These are phyloP conservation scores for Terrapene triunguis DNA, from an alignment of 2,113 vertebrate genomes.

Conservation along the genomic window DNA sequence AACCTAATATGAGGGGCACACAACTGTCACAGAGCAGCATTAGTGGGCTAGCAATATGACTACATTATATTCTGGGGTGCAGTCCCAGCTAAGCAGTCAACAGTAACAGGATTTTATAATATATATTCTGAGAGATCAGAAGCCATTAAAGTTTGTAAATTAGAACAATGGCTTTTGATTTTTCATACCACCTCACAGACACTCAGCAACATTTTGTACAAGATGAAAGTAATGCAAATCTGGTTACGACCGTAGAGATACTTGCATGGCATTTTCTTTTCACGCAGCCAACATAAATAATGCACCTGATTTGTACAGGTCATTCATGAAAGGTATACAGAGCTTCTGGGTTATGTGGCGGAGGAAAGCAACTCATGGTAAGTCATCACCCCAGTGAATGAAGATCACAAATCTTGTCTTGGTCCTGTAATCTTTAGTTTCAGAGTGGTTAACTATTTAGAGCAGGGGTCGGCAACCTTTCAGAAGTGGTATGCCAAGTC, in stretches of 20 bases:
- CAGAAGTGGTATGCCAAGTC: too few relatives aligned
- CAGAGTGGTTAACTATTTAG: background rate
- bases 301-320: conserved; percentile 20
- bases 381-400: background rate
- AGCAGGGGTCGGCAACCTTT: background rate
- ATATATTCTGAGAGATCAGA: background rate
- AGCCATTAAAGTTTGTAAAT: background rate
- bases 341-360: background rate
- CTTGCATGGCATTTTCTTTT: background rate
- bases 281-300: conserved; percentile 20
- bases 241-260: background rate
- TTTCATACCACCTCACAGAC: background rate
- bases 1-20: background rate
- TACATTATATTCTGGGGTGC: background rate
- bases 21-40: background rate
- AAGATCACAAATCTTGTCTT: background rate
- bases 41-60: background rate
- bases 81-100: background rate
- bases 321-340: background rate
- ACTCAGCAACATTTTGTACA: background rate
- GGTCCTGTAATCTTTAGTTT: background rate
- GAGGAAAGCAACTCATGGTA: background rate
- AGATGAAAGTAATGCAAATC: conserved; percentile 12
- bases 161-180: background rate
- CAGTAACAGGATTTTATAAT: fast-evolving